phyloP scores from a whole-genome alignment of 2,888 invertebrate species.

The Meghimatium bilineatum region DNA sequence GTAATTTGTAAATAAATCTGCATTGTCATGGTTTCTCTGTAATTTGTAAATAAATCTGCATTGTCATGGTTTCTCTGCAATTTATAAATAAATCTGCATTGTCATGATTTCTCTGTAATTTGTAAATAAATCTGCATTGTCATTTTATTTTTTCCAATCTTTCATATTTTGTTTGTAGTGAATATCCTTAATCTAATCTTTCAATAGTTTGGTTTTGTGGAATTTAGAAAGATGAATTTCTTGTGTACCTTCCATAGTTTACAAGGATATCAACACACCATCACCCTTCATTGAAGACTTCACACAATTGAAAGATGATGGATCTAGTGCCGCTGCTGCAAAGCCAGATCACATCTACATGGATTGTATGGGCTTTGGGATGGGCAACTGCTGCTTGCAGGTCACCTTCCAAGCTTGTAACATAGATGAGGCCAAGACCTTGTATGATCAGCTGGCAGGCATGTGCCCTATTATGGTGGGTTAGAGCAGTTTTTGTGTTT shows the following conservation, averaged over 20 bases:
- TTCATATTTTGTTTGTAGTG: too few species aligned
- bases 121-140: too few species aligned
- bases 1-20: too few species aligned
- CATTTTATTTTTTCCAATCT: too few species aligned
- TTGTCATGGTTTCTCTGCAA: too few species aligned
- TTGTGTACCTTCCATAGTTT: conserved; percentile 81
- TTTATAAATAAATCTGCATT: too few species aligned
- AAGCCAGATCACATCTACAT: conserved; percentile 95
- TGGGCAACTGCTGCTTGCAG: conserved; percentile 98
- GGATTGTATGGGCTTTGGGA: conserved; percentile 98
- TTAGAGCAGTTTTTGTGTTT: conserved; percentile 53
- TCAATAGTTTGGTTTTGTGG: too few species aligned
- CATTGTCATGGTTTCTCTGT: too few species aligned
- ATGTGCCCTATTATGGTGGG: conserved; percentile 95
- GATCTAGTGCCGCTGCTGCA: conserved; percentile 81
- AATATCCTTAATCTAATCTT: too few species aligned
- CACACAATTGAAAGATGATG: conserved; percentile 79
- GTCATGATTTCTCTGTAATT: too few species aligned
- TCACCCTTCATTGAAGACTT: conserved; percentile 82
- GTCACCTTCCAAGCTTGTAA: conserved; percentile 93
- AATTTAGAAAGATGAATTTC: too few species aligned
- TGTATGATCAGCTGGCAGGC: conserved; percentile 98
- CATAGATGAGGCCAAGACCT: conserved; percentile 93
- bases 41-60: too few species aligned
- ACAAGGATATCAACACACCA: conserved; percentile 89